Conservation (phyloP, 2,888 invertebrate genomes). For the Tenthredo notha region DNA sequence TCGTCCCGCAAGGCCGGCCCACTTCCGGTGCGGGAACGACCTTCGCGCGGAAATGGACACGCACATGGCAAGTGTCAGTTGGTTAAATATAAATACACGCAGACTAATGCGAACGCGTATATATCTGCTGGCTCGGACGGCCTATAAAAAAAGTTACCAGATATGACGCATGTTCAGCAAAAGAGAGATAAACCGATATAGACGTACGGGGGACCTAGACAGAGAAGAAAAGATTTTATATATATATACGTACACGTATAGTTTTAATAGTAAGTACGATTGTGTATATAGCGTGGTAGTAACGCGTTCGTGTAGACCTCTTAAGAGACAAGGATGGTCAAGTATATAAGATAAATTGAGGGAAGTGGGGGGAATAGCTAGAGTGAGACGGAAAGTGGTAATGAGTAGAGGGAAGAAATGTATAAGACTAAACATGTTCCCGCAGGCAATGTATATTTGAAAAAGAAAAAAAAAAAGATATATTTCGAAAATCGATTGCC, state of each 20-base stretch:
- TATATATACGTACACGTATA: conserved; percentile 6
- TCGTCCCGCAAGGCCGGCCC: conserved; percentile 75
- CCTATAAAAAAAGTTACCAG: conserved; percentile 58
- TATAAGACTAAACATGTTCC: conserved; percentile 20
- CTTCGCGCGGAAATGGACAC: conserved; percentile 74
- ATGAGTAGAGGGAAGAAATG: conserved; percentile 1
- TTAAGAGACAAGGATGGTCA: not conserved
- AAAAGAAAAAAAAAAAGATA: conserved; percentile 1
- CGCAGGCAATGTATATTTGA: conserved; percentile 14
- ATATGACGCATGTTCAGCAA: conserved; percentile 56
- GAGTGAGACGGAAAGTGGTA: conserved; percentile 44
- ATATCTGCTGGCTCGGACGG: conserved; percentile 54
- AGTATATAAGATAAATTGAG: not conserved
- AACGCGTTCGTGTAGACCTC: conserved; percentile 1
- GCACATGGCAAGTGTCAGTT: conserved; percentile 63
- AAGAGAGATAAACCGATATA: conserved; percentile 54
- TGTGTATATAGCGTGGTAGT: not conserved
- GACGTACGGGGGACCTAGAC: conserved; percentile 29
- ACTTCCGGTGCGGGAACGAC: conserved; percentile 76
- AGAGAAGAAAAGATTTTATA: not conserved
- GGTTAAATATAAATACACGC: conserved; percentile 61
- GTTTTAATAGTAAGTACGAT: not conserved
- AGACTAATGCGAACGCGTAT: conserved; percentile 50
- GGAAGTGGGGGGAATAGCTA: not conserved
- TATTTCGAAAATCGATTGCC: conserved; percentile 43